Conservation (phyloP, 2,888 invertebrate species). For the Pristionchus maxplancki region DNA sequence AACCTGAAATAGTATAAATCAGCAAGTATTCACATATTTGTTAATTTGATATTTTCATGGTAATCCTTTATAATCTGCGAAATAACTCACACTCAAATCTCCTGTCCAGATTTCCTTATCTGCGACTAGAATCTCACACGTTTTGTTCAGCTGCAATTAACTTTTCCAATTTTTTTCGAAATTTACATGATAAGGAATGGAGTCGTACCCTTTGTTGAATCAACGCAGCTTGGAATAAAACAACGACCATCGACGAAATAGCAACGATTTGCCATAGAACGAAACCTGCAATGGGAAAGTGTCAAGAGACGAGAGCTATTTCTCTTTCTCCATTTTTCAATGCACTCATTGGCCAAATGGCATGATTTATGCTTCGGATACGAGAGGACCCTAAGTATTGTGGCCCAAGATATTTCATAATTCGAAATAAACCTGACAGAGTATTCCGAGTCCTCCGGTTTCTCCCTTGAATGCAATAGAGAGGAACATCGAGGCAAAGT, state of each 20-base stretch:
- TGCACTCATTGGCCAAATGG: slow-evolving; percentile 64
- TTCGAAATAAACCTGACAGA: background rate
- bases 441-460: background rate
- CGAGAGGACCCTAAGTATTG: slow-evolving; percentile 75
- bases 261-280: slow-evolving; percentile 7
- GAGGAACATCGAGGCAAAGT: slow-evolving; percentile 28
- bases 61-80: background rate
- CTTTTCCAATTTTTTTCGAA: too few relatives aligned
- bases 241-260: background rate
- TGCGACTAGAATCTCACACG: slow-evolving; percentile 4
- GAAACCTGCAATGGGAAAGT: background rate
- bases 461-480: slow-evolving; percentile 23
- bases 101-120: slow-evolving; percentile 38
- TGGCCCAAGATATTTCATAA: background rate
- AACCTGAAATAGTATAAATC: background rate
- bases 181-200: too few relatives aligned
- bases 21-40: too few relatives aligned
- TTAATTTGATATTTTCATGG: background rate
- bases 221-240: background rate
- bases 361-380: slow-evolving; percentile 76
- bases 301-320: background rate
- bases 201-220: slow-evolving; percentile 7
- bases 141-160: slow-evolving; percentile 33
- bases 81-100: background rate
- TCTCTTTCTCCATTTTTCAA: background rate